Base-by-base conservation (phyloP, 2,888 invertebrate species). In the Dascillus cervinus region DNA sequence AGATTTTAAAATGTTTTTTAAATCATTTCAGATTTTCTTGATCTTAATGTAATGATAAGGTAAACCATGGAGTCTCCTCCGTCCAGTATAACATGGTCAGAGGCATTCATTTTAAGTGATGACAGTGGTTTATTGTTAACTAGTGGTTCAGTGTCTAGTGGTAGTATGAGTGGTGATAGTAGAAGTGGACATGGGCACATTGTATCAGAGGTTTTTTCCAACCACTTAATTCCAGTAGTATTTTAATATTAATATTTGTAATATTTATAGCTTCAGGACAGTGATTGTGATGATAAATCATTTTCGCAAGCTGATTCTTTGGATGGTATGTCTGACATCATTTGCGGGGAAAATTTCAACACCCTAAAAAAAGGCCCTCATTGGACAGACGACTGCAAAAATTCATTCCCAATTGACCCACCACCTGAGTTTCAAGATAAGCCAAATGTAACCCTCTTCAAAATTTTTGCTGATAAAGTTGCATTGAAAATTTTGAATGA, bases 361-460 rank as follows among this genome's bases (percentile, higher is more conserved):
- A 86, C 85, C 2, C 68, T 86, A 41, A 86, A 85, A 56, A 86
- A 86, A 63, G 84, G 82, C 12, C 83, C 83, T 5, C 67, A 69
- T 30, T 72, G 71, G 68, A 62, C 59, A 11, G 70, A 70, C 38
- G 57, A 62, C 4, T 72, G 73, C 37, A 77, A 77, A 28, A 71
- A 72, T 47, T 55, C 72, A 30, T 67, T 71, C 15, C 75, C 82
- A 9, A 86, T 88, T 44, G 85, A 86, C 55, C 89, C 89, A 39
- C 89, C 89, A 9, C 81, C 79, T 9, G 85, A 89, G 59, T 89
- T 88, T 66, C 88, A 87, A 67, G 85, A 76, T 49, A 70, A 69
- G 46, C 71, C 72, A 6, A 47, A 48, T 30, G 13, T 65, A 57
- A 27, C 62, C 55, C n/a, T 63, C 55, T 5, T 43, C 28, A 41